A percentile compares a stretch with the other conserved stretches of the same genome.
Conservation (phyloP, 2,797 vertebrate species). For the Triplophysa bombifrons region DNA sequence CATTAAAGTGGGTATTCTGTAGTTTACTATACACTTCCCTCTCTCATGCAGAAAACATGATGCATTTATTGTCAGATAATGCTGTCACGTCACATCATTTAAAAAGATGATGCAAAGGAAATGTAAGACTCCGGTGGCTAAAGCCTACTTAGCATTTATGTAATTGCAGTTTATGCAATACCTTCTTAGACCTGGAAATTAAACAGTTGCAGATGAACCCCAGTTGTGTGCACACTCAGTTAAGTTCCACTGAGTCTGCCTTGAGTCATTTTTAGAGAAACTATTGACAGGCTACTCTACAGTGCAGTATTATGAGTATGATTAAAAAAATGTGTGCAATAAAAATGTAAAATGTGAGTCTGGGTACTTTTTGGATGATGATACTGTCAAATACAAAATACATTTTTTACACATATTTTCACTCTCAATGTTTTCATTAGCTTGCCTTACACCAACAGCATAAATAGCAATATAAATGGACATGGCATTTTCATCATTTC, state of each 20-base stretch:
- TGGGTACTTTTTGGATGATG: no score
- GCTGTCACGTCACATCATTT: background rate
- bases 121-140: background rate
- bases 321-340: no score
- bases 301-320: no score
- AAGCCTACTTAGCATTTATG: background rate
- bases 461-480: background rate
- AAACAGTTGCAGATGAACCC: background rate
- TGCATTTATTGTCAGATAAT: background rate
- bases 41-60: background rate
- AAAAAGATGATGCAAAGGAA: slow-evolving; percentile 2
- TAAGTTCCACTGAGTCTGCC: no score
- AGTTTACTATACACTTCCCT: background rate
- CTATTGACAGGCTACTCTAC: background rate
- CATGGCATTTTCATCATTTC: background rate
- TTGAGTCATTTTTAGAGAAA: no score
- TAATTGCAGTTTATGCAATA: background rate
- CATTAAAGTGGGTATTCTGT: slow-evolving; percentile 6
- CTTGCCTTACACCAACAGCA: slow-evolving; percentile 6
- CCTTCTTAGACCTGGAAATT: background rate
- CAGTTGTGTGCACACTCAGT: background rate
- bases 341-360: no score
- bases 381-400: no score
- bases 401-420: background rate
- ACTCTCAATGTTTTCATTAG: background rate